These are phyloP conservation scores for Habropoda laboriosa DNA, from an alignment of 1,140 invertebrate genomes.

Conservation along the genomic window DNA sequence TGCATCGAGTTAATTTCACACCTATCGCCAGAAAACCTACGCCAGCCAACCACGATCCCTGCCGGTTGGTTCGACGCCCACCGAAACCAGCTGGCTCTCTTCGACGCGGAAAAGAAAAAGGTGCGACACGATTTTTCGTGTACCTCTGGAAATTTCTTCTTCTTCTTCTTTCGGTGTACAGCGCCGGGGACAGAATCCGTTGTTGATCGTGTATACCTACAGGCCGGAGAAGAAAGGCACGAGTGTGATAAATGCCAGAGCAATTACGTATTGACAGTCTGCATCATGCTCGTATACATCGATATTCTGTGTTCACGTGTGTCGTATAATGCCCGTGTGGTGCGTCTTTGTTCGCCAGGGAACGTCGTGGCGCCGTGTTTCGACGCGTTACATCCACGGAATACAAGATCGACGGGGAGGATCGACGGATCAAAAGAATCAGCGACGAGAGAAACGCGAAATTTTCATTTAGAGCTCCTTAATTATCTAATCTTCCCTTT, in stretches of 20 bases:
- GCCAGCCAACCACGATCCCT: too few species aligned
- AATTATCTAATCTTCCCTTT: too few species aligned
- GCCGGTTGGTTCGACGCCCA: not conserved
- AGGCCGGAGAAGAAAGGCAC: conserved; percentile 31
- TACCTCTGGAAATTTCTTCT: too few species aligned
- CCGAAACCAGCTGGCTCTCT: conserved; percentile 16
- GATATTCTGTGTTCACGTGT: not conserved
- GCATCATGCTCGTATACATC: not conserved
- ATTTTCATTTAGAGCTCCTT: too few species aligned
- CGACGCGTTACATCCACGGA: not conserved
- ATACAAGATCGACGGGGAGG: conserved; percentile 6
- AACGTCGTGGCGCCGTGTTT: conserved; percentile 3
- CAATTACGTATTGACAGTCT: conserved; percentile 67
- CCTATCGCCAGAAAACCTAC: conserved; percentile 16
- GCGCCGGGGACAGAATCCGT: conserved; percentile 31
- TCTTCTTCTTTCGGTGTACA: too few species aligned
- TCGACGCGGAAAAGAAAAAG: not conserved
- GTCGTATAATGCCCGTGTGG: conserved; percentile 2
- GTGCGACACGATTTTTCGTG: too few species aligned
- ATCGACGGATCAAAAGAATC: not conserved
- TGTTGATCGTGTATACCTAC: conserved; percentile 18
- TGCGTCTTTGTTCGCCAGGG: conserved; percentile 7
- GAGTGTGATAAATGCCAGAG: conserved; percentile 57
- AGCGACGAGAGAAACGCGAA: not conserved
- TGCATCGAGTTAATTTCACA: conserved; percentile 25